Evolutionary conservation across 2,797 vertebrate genomes (phyloP).

Genomic region (Ctenosaura bakeri): DNA sequence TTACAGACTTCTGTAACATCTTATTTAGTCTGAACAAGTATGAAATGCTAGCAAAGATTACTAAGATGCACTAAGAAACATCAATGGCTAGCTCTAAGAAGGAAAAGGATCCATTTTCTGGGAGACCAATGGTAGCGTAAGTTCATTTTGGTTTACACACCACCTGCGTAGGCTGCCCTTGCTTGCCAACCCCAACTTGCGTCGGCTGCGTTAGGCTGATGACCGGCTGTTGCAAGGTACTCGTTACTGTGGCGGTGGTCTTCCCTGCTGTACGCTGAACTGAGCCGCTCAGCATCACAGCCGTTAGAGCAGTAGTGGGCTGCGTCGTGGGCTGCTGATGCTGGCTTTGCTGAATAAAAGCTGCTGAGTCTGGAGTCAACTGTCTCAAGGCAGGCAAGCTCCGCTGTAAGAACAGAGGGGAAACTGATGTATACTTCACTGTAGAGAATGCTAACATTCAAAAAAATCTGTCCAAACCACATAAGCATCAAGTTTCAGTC

Average conservation of each 20-base stretch:
- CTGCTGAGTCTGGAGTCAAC: slow-evolving; percentile 93
- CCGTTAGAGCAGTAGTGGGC: slow-evolving; percentile 85
- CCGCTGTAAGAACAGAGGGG: slow-evolving; percentile 82
- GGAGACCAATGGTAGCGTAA: not conserved
- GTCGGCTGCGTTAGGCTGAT: slow-evolving; percentile 90
- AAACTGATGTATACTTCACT: not conserved
- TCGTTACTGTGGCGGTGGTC: slow-evolving; percentile 83
- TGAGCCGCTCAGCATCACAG: slow-evolving; percentile 87
- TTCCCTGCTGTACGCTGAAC: slow-evolving; percentile 85
- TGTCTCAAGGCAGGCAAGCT: slow-evolving; percentile 98
- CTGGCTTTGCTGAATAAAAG: slow-evolving; percentile 99
- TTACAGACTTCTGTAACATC: not conserved
- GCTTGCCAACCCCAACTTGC: slow-evolving; percentile 87
- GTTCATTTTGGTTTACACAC: slow-evolving; percentile 74
- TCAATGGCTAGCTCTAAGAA: not conserved
- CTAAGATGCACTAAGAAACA: not conserved
- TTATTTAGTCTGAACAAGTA: not conserved
- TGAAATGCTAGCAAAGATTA: not conserved
- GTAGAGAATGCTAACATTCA: not conserved
- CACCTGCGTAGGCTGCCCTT: slow-evolving; percentile 85
- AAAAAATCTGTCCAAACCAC: not conserved
- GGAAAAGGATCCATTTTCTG: not conserved
- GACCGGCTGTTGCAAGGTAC: slow-evolving; percentile 88
- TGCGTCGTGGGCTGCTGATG: slow-evolving; percentile 84
- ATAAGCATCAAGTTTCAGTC: not conserved